A percentile compares a stretch with the other conserved stretches of the same genome.
Conservation (phyloP, 23 tunicate species). For the Trididemnum miniatum region DNA sequence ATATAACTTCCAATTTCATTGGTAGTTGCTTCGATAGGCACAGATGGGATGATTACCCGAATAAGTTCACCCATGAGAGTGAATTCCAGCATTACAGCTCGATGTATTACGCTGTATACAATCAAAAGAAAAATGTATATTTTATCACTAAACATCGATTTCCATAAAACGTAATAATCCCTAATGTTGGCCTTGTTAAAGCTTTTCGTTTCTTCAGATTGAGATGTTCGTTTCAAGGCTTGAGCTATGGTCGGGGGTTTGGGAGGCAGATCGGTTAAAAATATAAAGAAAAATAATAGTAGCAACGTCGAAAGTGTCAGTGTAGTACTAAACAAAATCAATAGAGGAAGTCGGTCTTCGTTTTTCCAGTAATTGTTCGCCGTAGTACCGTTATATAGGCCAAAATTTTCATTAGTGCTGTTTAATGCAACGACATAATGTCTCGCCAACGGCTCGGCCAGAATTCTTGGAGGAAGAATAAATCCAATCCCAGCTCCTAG, state of each 20-base stretch:
- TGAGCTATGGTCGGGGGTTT: conserved; percentile 33
- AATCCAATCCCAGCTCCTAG: conserved; percentile 5
- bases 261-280: conserved; percentile 12
- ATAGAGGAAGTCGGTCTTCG: not conserved
- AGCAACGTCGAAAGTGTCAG: not conserved
- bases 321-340: not conserved
- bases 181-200: not conserved
- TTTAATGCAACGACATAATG: no score
- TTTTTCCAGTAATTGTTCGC: not conserved
- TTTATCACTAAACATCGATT: not conserved
- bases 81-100: conserved; percentile 25
- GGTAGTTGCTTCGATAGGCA: not conserved
- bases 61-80: conserved; percentile 16
- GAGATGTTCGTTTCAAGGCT: conserved; percentile 18
- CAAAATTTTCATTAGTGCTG: not conserved
- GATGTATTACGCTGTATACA: conserved; percentile 3
- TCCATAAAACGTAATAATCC: not conserved
- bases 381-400: not conserved
- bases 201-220: not conserved
- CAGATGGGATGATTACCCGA: not conserved
- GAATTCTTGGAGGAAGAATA: not conserved
- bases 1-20: not conserved
- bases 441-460: not conserved
- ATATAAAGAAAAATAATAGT: not conserved
- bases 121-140: not conserved